Evolutionary conservation across 2,888 invertebrate species (phyloP).

Genomic region (Embidobia sp.): DNA sequence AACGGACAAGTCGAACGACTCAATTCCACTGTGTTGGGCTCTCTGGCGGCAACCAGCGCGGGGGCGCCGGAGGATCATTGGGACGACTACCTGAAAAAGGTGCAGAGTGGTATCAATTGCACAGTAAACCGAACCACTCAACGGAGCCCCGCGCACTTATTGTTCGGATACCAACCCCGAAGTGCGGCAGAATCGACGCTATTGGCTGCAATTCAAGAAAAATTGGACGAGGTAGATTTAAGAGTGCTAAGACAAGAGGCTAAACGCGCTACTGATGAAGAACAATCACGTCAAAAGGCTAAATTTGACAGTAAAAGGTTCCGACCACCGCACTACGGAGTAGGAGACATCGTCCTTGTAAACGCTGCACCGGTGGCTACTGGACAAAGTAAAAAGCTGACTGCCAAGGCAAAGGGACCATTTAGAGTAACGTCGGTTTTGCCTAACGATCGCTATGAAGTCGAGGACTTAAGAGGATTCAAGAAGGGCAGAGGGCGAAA

Average conservation of each 20-base stretch:
- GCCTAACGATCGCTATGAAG: slow-evolving; percentile 67
- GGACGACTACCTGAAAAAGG: slow-evolving; percentile 10
- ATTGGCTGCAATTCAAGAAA: slow-evolving; percentile 28
- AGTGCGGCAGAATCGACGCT: slow-evolving; percentile 50
- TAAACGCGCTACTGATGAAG: slow-evolving; percentile 19
- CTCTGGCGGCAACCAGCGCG: slow-evolving; percentile 67
- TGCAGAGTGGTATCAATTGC: slow-evolving; percentile 65
- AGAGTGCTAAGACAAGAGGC: slow-evolving; percentile 28
- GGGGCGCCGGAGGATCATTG: slow-evolving; percentile 36
- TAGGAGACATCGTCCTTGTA: neutral
- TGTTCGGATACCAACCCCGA: neutral
- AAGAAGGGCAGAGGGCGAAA: slow-evolving; percentile 22
- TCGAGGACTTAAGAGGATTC: slow-evolving; percentile 62
- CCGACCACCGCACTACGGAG: slow-evolving; percentile 15
- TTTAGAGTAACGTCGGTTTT: slow-evolving; percentile 64
- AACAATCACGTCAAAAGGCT: slow-evolving; percentile 40
- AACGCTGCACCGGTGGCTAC: too few relatives aligned
- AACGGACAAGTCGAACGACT: slow-evolving; percentile 65
- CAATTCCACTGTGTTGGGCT: slow-evolving; percentile 61
- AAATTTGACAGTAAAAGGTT: slow-evolving; percentile 39
- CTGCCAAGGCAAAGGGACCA: slow-evolving; percentile 59
- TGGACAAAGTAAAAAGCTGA: too few relatives aligned
- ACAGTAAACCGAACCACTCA: slow-evolving; percentile 25
- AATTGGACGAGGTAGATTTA: slow-evolving; percentile 52
- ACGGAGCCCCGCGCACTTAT: too few relatives aligned